Percentiles rank a stretch among this genome's conserved stretches.
Evolutionary conservation across 2,797 vertebrate species (phyloP).

Genomic region (Staurois parvus): DNA sequence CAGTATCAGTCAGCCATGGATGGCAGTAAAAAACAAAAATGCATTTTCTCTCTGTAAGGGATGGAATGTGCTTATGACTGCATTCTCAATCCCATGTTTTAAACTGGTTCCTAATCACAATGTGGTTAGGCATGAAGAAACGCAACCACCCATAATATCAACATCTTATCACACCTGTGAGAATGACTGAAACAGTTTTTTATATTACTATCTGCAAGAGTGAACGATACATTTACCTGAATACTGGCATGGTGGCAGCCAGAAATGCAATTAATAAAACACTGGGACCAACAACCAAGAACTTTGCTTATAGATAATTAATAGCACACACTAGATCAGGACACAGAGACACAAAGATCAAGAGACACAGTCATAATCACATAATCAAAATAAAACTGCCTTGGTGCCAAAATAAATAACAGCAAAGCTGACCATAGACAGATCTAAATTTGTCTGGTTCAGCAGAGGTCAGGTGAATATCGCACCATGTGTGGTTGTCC

Average conservation of each 20-base stretch:
- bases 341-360: not conserved
- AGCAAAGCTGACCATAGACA: too few relatives aligned
- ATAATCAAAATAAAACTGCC: too few relatives aligned
- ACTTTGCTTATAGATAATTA: not conserved
- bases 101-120: constrained; percentile 5
- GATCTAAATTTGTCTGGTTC: too few relatives aligned
- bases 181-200: not conserved
- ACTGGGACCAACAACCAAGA: not conserved
- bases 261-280: not conserved
- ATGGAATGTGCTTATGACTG: constrained; percentile 1
- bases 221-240: not conserved
- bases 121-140: constrained; percentile 9
- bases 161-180: constrained; percentile 14
- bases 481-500: too few relatives aligned
- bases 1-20: not conserved
- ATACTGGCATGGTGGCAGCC: not conserved
- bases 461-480: too few relatives aligned
- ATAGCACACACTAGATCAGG: not conserved
- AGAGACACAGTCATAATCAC: not conserved
- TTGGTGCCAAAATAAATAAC: too few relatives aligned
- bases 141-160: constrained; percentile 10
- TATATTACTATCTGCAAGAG: not conserved
- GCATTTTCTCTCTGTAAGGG: not conserved
- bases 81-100: not conserved
- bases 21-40: not conserved